Base-by-base conservation (phyloP, 2,797 vertebrate species). In the Dermochelys coriacea region DNA sequence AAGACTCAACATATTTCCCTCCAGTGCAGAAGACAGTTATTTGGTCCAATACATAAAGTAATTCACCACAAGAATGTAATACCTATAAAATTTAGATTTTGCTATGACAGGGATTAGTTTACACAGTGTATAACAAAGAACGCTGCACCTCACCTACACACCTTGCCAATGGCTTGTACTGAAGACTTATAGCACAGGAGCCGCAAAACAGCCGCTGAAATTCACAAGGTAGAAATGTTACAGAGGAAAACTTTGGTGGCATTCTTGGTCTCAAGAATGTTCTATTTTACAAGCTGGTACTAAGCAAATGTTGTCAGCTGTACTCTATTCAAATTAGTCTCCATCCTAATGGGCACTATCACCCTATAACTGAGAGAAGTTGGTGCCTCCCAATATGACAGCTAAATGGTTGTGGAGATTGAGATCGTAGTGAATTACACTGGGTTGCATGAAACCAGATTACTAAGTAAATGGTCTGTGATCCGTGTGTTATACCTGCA, bases 111-210 rank as follows among this genome's bases (percentile, higher is more conserved):
- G 45, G 14, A 75, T 75, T 27, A 14, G 25, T 45, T 75, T 27
- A 29, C 23, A 47, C 23, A 16, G 41, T 29, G 12, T 27, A 8
- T 75, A 27, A 75, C 12, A 21, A 27, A 25, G 21, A 47, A 75
- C 4, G 4, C 23, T 75, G 21, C 25, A 45, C 41, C 41, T 93
- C 87, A 88, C 93, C 25, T 51, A 12, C 82, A 85, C n/a, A 7
- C 8, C 87, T 84, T 4, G 52, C 71, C 25, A 75, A 41, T 91
- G 81, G 50, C 94, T 88, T 94, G 96, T 97, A 89, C 97, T 96
- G 89, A 47, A 84, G 86, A 94, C 77, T 57, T n/a, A 21, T 85
- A 93, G 82, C 93, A 78, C 57, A 96, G 95, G 94, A 94, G 83
- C 21, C 50, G 49, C 41, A 8, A 77, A 94, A 90, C 61, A 1